These are phyloP conservation scores for Agelastica alni DNA, from an alignment of 2,888 invertebrate species.

Conservation along the genomic window DNA sequence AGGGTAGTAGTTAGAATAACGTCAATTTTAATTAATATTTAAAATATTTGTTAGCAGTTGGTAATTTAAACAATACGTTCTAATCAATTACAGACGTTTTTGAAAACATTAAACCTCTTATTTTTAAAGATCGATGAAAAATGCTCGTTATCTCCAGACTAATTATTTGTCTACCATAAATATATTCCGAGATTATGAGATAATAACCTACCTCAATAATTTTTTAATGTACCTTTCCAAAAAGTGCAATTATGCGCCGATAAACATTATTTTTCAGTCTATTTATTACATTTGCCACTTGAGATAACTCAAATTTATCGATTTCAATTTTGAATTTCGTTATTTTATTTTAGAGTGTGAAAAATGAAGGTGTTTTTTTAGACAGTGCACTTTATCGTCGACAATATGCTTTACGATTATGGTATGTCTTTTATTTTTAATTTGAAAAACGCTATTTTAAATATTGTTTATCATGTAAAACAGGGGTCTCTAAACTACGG, in stretches of 20 bases:
- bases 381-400: not conserved
- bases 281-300: constrained; percentile 4
- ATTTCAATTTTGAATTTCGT: constrained; percentile 8
- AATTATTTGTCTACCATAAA: constrained; percentile 12
- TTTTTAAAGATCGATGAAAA: not conserved
- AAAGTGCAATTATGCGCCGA: constrained; percentile 28
- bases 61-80: no score
- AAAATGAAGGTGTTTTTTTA: constrained; percentile 1
- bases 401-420: constrained; percentile 6
- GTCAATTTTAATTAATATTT: no score
- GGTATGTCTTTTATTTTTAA: constrained; percentile 6
- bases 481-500: no score
- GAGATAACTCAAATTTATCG: constrained; percentile 17
- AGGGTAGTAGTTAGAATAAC: no score
- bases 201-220: constrained; percentile 40
- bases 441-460: no score
- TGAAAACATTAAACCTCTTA: no score
- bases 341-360: constrained; percentile 12
- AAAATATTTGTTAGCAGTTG: no score
- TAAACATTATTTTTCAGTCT: constrained; percentile 24
- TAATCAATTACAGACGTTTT: no score
- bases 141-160: constrained; percentile 22
- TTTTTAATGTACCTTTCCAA: constrained; percentile 26
- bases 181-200: constrained; percentile 19
- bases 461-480: no score